These are phyloP conservation scores for Phlogophora meticulosa DNA, from an alignment of 2,888 invertebrate species.

Conservation along the genomic window DNA sequence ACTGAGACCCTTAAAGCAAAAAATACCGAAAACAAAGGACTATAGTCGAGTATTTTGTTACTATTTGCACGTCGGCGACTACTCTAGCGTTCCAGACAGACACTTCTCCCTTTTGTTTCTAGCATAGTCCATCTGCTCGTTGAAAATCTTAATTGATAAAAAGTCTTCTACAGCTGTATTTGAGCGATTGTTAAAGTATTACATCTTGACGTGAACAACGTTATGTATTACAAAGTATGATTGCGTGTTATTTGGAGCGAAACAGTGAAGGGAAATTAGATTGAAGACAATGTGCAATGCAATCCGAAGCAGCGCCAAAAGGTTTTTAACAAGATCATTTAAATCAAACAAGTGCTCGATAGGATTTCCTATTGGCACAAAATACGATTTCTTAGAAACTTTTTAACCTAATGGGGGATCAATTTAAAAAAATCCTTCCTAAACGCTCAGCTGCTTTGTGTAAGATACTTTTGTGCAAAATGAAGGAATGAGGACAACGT, in stretches of 20 bases:
- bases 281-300: not conserved
- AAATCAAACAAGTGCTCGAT: no score
- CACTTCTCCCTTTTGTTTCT: slow-evolving; percentile 18
- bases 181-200: slow-evolving; percentile 1
- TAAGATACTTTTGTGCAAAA: no score
- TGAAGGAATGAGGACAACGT: no score
- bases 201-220: slow-evolving; percentile 1
- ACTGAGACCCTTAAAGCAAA: slow-evolving; percentile 16
- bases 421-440: no score
- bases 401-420: no score
- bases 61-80: slow-evolving; percentile 30
- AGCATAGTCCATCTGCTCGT: slow-evolving; percentile 7
- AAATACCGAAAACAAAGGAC: slow-evolving; percentile 11
- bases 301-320: not conserved
- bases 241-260: slow-evolving; percentile 11
- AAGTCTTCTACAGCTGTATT: slow-evolving; percentile 16
- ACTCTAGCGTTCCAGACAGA: slow-evolving; percentile 21
- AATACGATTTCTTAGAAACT: no score
- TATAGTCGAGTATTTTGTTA: slow-evolving; percentile 27
- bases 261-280: slow-evolving; percentile 19
- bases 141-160: slow-evolving; percentile 26
- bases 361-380: no score
- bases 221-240: slow-evolving; percentile 3
- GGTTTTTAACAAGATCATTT: no score
- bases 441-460: no score